phyloP scores from a whole-genome alignment of 1,140 invertebrate genomes.

The Dufourea novaeangliae region DNA sequence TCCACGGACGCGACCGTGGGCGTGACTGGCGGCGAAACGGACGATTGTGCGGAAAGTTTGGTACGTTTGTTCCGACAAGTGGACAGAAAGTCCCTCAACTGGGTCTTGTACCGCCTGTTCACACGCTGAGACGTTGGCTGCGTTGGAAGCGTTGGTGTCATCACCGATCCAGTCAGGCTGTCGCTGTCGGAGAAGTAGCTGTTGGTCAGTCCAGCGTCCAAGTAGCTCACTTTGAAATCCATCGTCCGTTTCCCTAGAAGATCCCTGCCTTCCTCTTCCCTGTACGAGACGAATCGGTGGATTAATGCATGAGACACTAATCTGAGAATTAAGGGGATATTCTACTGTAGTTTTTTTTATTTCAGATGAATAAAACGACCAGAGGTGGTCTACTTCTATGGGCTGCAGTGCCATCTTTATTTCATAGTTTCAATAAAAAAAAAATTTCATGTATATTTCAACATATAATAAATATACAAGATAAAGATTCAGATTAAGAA shows the following conservation, averaged over 20 bases:
- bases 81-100: slow-evolving; percentile 94
- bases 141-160: slow-evolving; percentile 81
- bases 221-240: slow-evolving; percentile 99
- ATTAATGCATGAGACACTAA: too few relatives aligned
- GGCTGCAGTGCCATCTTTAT: too few relatives aligned
- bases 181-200: slow-evolving; percentile 94
- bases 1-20: slow-evolving; percentile 84
- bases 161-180: slow-evolving; percentile 85
- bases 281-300: slow-evolving; percentile 75
- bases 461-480: too few relatives aligned
- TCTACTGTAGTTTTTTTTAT: too few relatives aligned
- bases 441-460: too few relatives aligned
- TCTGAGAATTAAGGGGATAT: too few relatives aligned
- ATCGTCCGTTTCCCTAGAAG: slow-evolving; percentile 97
- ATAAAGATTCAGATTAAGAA: too few relatives aligned
- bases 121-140: slow-evolving; percentile 87
- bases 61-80: slow-evolving; percentile 93
- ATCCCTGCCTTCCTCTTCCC: slow-evolving; percentile 98
- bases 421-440: too few relatives aligned
- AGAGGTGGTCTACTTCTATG: too few relatives aligned
- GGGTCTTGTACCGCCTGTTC: slow-evolving; percentile 94
- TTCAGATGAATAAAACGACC: too few relatives aligned
- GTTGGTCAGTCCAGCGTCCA: slow-evolving; percentile 94
- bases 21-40: slow-evolving; percentile 74
- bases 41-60: slow-evolving; percentile 85